These are phyloP conservation scores for Drosophila parabipectinata DNA, from an alignment of 1,140 invertebrate genomes.

Conservation along the genomic window DNA sequence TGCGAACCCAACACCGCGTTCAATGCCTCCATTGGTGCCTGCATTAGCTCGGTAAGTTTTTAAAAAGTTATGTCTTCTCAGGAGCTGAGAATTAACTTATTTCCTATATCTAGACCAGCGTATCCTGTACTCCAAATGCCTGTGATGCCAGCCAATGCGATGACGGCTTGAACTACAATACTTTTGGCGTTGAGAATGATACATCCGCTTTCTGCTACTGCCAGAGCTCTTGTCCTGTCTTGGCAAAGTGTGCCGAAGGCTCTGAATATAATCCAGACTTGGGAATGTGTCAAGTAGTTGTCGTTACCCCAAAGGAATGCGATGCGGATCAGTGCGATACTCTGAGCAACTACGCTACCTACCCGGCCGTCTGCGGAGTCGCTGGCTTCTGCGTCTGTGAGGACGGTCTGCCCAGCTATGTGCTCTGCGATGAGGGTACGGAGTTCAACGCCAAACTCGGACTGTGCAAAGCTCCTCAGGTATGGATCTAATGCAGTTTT, in stretches of 20 bases:
- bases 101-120: not conserved
- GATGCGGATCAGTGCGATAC: slow-evolving; percentile 19
- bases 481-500: slow-evolving; percentile 2
- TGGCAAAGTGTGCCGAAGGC: not conserved
- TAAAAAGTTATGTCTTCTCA: not conserved
- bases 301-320: slow-evolving; percentile 32
- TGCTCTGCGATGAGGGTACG: slow-evolving; percentile 2
- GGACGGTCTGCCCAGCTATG: slow-evolving; percentile 27
- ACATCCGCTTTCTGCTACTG: slow-evolving; percentile 35
- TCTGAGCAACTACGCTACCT: slow-evolving; percentile 16
- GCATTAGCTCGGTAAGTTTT: not conserved
- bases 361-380: slow-evolving; percentile 13
- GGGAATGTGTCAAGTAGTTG: not conserved
- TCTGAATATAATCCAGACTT: not conserved
- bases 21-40: slow-evolving; percentile 1
- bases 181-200: not conserved
- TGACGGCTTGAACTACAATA: not conserved
- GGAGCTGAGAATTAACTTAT: no score
- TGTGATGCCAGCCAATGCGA: slow-evolving; percentile 32
- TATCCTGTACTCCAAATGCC: slow-evolving; percentile 5
- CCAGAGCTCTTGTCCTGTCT: slow-evolving; percentile 27
- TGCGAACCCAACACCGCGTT: slow-evolving; percentile 19
- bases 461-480: slow-evolving; percentile 24
- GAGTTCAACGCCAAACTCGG: not conserved
- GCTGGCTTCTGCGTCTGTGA: slow-evolving; percentile 54